Evolutionary conservation across 2,888 invertebrate species (phyloP).

Genomic region (Tenthredo notha): DNA sequence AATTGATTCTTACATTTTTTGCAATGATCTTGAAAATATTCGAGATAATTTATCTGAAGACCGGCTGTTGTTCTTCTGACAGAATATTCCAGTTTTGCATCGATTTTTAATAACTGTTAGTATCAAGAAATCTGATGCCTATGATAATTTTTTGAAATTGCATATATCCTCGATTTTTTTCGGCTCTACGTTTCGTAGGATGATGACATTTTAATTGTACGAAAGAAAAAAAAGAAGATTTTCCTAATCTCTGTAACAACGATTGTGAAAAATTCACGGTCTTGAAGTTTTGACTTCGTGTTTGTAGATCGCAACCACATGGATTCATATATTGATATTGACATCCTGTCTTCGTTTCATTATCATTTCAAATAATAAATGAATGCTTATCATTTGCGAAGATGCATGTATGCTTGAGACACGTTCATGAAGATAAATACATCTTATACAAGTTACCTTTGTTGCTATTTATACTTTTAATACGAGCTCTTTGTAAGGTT

Average conservation of each 20-base stretch:
- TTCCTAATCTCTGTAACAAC: neutral
- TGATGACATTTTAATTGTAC: neutral
- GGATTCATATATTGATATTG: neutral
- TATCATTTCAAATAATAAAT: neutral
- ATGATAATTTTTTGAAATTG: neutral
- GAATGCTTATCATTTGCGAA: neutral
- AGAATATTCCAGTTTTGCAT: neutral
- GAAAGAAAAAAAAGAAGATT: neutral
- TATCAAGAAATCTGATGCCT: neutral
- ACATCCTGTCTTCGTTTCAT: neutral
- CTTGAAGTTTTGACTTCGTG: neutral
- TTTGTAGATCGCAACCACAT: neutral
- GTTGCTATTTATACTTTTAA: slow-evolving; percentile 32
- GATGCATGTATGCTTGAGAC: neutral
- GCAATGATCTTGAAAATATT: neutral
- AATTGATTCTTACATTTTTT: neutral
- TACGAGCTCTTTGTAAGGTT: slow-evolving; percentile 10
- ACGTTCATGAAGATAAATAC: neutral
- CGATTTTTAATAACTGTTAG: neutral
- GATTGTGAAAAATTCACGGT: neutral
- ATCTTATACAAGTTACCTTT: neutral
- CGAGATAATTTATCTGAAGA: neutral
- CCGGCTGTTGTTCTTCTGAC: neutral
- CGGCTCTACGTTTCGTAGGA: neutral
- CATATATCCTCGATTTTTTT: neutral